Evolutionary conservation across 2,888 invertebrate genomes (phyloP), one percentile per base, ranked within the genome.

Genomic region (Hylaea fasciaria): DNA sequence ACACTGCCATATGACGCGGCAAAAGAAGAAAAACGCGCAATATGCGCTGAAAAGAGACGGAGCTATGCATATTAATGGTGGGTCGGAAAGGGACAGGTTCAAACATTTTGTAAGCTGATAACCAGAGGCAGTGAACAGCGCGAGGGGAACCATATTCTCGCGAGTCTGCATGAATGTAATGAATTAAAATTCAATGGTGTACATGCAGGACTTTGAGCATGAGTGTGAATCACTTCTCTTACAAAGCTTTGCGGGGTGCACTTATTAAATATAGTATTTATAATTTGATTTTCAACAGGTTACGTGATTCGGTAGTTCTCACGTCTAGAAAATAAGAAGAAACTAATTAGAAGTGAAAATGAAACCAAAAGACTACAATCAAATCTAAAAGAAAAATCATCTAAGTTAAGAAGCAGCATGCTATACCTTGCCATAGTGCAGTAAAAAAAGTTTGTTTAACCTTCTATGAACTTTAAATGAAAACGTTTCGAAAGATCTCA

Each of bases 11-110:
- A 89, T 89, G 90, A 89, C 90, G 89, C 87, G 91, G 86, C 87
- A 91, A 91, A 90, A 91, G 87, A 89, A 91, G 91, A 91, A 91
- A 92, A 92, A 91, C 90, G 90, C 87, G 89, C 89, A 90, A 87
- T 88, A 86, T 86, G 84, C 86, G 89, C 76, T 74, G 69, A 84
- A 91, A 81, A 82, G 87, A 80, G 90, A 91, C 78, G 76, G 82
- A 71, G 70, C 72, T 83, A 88, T 82, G 78, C 76, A 81, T 83
- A 83, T 86, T 85, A 83, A 81, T 75, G 66, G 73, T 70, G 68
- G 62, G 87, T 73, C 65, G 74, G 87, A 92, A 81, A 73, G 85
- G 82, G 92, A 91, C 81, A 78, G 86, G 78, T 76, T 83, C 74
- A 81, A 82, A 85, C 91, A 88, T 91, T 91, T 92, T 90, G 91